These are phyloP conservation scores for Coecobrya sp. DNA, from an alignment of 2,888 invertebrate species.

Conservation along the genomic window DNA sequence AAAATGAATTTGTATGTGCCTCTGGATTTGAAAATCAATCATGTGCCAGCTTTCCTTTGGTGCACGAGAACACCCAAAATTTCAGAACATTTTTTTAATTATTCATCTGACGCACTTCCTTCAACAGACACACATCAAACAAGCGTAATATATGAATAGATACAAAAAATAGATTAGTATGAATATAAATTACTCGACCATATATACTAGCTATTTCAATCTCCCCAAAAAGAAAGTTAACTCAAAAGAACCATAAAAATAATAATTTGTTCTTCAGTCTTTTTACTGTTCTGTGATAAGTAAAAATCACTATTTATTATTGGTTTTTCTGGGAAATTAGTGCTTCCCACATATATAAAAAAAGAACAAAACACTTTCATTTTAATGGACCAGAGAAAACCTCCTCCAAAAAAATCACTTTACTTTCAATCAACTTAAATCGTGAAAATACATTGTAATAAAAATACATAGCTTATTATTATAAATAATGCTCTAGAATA, in stretches of 20 bases:
- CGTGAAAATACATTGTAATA: neutral
- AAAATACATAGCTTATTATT: neutral
- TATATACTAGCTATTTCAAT: too few relatives aligned
- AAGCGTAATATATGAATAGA: too few relatives aligned
- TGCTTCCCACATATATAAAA: constrained; percentile 6
- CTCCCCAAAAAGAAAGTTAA: too few relatives aligned
- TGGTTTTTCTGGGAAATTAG: constrained; percentile 25
- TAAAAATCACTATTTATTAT: neutral
- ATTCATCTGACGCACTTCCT: too few relatives aligned
- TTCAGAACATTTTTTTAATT: too few relatives aligned
- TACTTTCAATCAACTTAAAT: constrained; percentile 1
- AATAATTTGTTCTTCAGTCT: neutral
- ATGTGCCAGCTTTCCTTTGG: neutral
- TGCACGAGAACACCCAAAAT: neutral
- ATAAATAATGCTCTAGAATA: too few relatives aligned
- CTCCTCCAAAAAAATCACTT: neutral
- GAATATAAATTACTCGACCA: too few relatives aligned
- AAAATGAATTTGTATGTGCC: constrained; percentile 4
- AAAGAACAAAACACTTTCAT: constrained; percentile 30
- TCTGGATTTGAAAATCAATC: neutral
- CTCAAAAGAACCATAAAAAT: neutral
- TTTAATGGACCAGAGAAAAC: constrained; percentile 41
- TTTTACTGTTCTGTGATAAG: constrained; percentile 46
- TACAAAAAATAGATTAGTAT: too few relatives aligned
- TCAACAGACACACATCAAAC: too few relatives aligned